Evolutionary conservation across 2,888 invertebrate species (phyloP), one percentile per base, ranked within the genome.

Genomic region (Melikaiella ostensackeni): DNA sequence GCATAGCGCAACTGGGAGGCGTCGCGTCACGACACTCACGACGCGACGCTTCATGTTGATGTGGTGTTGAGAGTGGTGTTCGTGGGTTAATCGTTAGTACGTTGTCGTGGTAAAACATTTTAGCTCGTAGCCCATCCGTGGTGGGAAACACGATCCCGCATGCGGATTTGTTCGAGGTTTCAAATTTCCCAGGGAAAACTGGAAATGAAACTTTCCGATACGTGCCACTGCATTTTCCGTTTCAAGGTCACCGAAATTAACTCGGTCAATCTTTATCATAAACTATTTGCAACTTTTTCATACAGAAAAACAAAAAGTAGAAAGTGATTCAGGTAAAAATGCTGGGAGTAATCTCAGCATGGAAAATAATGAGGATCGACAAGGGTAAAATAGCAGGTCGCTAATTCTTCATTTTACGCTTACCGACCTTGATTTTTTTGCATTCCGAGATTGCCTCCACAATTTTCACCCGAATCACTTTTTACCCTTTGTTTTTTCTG

Each of bases 41-140:
- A 64, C 50, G 19, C 50, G n/a, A n/a, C 42, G 42, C 9, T 42
- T 42, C 42, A 50, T 76, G 77, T 76, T 59, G 80, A 42, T 77
- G 77, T 76, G 76, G 76, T 74, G 78, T 24, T 33, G 50, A 70
- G 74, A 76, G 55, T 83, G 81, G 70, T 80, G 83, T 79, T 81
- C 83, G 76, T 83, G 87, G 87, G 88, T 89, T 89, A 90, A 90
- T 90, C 89, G 89, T 87, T 87, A 83, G 86, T 88, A 85, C 87
- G 86, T 89, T 89, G 89, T 86, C 87, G 88, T 82, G 89, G 88
- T 87, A 88, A 89, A 89, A 88, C 89, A 86, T 87, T 89, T 89
- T 88, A 86, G 78, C 74, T 61, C 78, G 77, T 46, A 74, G 77
- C 77, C 75, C 80, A 78, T 77, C 77, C 74, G 50, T 50, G 78